phyloP scores from a whole-genome alignment of 2,797 vertebrate genomes.

The Myotis daubentonii region DNA sequence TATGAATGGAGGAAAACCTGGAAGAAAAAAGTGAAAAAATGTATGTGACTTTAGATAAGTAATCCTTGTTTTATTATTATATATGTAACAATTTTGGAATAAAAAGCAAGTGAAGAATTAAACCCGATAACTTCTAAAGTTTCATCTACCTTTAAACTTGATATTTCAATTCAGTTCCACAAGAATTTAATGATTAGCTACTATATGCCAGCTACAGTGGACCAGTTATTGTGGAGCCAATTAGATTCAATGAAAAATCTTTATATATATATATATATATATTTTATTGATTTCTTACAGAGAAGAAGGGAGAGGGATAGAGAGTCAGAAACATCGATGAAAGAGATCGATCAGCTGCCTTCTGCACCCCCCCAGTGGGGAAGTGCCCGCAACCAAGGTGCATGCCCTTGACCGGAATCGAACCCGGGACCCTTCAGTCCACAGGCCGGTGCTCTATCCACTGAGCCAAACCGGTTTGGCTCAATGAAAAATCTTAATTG shows the following conservation, averaged over 20 bases:
- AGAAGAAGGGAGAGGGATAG: too few species aligned
- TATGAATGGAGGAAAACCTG: not conserved
- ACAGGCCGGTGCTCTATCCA: too few species aligned
- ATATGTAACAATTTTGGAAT: not conserved
- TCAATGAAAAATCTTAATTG: slow-evolving; percentile 32
- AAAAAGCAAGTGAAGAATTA: not conserved
- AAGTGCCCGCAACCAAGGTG: too few species aligned
- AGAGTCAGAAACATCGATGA: too few species aligned
- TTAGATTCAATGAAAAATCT: slow-evolving; percentile 22
- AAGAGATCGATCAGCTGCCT: too few species aligned
- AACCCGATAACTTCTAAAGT: not conserved
- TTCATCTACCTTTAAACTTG: not conserved
- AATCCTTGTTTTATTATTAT: not conserved
- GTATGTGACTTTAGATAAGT: not conserved
- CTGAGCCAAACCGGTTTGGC: too few species aligned
- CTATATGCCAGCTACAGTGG: not conserved
- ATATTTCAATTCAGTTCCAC: not conserved
- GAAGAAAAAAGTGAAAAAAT: not conserved
- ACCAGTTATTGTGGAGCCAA: not conserved
- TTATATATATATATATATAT: too few species aligned
- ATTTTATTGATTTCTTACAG: too few species aligned
- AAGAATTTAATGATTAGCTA: not conserved
- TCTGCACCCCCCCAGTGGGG: too few species aligned
- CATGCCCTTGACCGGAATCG: too few species aligned
- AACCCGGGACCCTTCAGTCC: too few species aligned